Percentiles rank a stretch among this genome's conserved stretches.
Conservation (phyloP, 2,888 invertebrate species). For the Laspeyria flexula region DNA sequence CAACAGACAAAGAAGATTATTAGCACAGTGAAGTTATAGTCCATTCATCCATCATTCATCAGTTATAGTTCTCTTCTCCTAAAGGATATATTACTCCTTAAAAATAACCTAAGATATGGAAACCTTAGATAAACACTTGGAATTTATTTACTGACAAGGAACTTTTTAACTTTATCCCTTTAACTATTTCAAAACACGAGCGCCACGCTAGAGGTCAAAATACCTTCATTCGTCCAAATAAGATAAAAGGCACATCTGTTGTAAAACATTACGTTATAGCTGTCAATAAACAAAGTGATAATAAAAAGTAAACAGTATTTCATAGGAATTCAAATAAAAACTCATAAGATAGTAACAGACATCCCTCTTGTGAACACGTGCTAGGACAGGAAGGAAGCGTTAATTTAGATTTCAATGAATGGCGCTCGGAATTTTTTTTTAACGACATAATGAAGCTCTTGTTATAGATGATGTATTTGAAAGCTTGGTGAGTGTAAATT, state of each 20-base stretch:
- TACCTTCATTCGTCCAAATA: background rate
- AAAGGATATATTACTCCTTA: too few species aligned
- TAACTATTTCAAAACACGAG: background rate
- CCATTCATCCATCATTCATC: too few species aligned
- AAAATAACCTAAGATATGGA: too few species aligned
- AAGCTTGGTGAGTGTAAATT: background rate
- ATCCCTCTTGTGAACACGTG: slow-evolving; percentile 60
- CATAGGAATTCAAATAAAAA: slow-evolving; percentile 50
- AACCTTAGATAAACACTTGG: background rate
- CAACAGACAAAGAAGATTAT: too few species aligned
- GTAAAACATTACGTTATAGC: slow-evolving; percentile 20
- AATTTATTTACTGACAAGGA: background rate
- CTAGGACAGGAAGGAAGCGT: slow-evolving; percentile 63
- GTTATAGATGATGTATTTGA: slow-evolving; percentile 17
- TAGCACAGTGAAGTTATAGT: too few species aligned
- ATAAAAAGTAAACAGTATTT: slow-evolving; percentile 39
- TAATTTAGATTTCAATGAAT: slow-evolving; percentile 61
- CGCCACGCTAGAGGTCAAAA: background rate
- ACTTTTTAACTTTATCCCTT: background rate
- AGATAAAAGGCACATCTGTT: slow-evolving; percentile 22
- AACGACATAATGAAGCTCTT: slow-evolving; percentile 21
- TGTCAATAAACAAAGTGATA: slow-evolving; percentile 17
- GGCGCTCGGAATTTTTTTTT: slow-evolving; percentile 33
- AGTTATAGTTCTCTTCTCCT: too few species aligned
- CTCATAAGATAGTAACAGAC: slow-evolving; percentile 28